Evolutionary conservation across 2,888 invertebrate species (phyloP), one percentile per base, ranked within the genome.

Genomic region (Eurois occulta): DNA sequence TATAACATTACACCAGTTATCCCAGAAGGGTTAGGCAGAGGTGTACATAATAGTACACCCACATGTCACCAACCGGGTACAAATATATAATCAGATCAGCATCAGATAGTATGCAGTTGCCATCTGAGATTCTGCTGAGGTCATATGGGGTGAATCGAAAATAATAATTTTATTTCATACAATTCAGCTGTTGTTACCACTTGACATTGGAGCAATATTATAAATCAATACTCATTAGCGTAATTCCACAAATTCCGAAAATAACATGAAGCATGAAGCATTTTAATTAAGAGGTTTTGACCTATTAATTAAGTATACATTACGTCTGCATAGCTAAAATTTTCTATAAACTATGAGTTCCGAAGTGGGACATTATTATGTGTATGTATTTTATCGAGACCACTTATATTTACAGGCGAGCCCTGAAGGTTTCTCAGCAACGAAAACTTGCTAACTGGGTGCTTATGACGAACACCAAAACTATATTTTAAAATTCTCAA

Each of bases 201-300:
- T 55, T 58, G 13, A 70, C 13, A 38, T 41, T 1, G 28, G 13
- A 21, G 38, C 28, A 55, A 38, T 68, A 68, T 67, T 70, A 10
- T 70, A 41, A 55, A 41, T 41, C 0, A 41, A 24, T 70, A 28
- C 28, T 28, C 3, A 32, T 60, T 28, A 41, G 28, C 10, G 7
- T 24, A 65, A 65, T 65, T 65, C 32, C 32, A 43, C 32, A 24
- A 43, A 71, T 43, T 24, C 32, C 41, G 16, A 58, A 41, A 10
- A 41, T 13, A 55, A 28, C 8, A 32, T 1, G 5, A 28, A 10
- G 28, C 32, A 62, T 65, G 18, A 67, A 32, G 16, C 18, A 72
- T 67, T 66, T 66, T 67, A 66, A 72, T 66, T 2, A 43, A 18
- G 13, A 72, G 11, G 66, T 24, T 2, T n/a, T n/a, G n/a, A n/a